Evolutionary conservation across 2,113 vertebrate species (phyloP).

Genomic region (Chaetura pelagica): DNA sequence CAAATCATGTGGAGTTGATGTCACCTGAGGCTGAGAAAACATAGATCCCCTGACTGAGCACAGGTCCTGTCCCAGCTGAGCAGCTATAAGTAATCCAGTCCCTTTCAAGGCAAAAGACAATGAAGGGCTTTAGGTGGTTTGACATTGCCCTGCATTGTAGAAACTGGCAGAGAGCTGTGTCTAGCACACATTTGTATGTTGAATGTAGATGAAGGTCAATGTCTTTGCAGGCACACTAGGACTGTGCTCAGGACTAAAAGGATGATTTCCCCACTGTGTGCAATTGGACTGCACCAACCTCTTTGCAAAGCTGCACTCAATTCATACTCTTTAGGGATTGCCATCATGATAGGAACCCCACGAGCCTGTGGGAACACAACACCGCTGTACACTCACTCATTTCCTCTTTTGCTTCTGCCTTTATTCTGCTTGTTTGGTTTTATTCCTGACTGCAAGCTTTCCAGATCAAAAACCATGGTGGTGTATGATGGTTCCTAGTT

Average conservation of each 20-base stretch:
- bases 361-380: not conserved
- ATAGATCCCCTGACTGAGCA: not conserved
- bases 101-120: not conserved
- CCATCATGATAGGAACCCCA: not conserved
- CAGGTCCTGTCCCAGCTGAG: not conserved
- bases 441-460: not conserved
- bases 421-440: not conserved
- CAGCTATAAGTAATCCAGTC: not conserved
- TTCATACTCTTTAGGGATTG: not conserved
- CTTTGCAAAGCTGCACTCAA: not conserved
- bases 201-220: not conserved
- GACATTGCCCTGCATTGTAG: not conserved
- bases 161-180: not conserved
- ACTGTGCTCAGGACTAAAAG: not conserved
- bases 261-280: not conserved
- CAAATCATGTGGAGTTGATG: not conserved
- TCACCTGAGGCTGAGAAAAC: not conserved
- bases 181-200: not conserved
- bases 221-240: not conserved
- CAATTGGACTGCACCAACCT: rapidly evolving
- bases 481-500: not conserved
- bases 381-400: not conserved
- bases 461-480: not conserved
- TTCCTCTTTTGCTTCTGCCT: not conserved
- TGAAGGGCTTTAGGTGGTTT: not conserved